Percentiles rank a stretch among this genome's conserved stretches.
These are phyloP conservation scores for Prenolepis imparis DNA, from an alignment of 2,888 invertebrate species.

Conservation along the genomic window DNA sequence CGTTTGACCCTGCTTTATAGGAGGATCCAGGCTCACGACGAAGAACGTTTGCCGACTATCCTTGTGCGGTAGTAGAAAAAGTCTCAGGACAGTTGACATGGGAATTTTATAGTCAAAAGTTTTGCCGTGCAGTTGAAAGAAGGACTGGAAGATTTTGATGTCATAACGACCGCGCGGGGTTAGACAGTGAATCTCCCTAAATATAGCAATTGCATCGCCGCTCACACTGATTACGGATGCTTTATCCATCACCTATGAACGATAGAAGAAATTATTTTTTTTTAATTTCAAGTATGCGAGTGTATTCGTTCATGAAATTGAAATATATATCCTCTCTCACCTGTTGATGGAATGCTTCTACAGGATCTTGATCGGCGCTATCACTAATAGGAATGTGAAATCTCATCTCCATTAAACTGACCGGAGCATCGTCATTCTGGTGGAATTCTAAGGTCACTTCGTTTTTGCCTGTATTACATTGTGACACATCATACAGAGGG, in stretches of 20 bases:
- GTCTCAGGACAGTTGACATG: conserved; percentile 96
- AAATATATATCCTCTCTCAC: conserved; percentile 10
- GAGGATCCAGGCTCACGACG: conserved; percentile 98
- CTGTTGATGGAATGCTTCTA: conserved; percentile 98
- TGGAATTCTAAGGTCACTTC: conserved; percentile 99
- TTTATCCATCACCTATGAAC: conserved; percentile 93
- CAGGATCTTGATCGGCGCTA: conserved; percentile 95
- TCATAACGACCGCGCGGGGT: conserved; percentile 99
- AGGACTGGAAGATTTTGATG: conserved; percentile 96
- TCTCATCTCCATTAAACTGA: conserved; percentile 98
- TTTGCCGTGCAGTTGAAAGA: conserved; percentile 98
- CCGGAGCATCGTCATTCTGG: conserved; percentile 99
- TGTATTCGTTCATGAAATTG: neutral
- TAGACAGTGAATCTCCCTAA: conserved; percentile 98
- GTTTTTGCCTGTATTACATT: conserved; percentile 98
- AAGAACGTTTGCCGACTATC: conserved; percentile 99
- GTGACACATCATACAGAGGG: conserved; percentile 97
- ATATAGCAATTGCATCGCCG: conserved; percentile 98
- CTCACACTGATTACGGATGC: conserved; percentile 99
- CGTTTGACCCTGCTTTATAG: conserved; percentile 99
- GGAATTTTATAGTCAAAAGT: conserved; percentile 99
- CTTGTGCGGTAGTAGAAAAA: conserved; percentile 98
- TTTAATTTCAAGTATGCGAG: neutral
- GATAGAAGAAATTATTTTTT: neutral
- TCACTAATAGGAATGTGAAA: conserved; percentile 98